A percentile compares a stretch with the other conserved stretches of the same genome.
phyloP scores from a whole-genome alignment of 2,888 invertebrate species.

The Pseudoips prasinana region DNA sequence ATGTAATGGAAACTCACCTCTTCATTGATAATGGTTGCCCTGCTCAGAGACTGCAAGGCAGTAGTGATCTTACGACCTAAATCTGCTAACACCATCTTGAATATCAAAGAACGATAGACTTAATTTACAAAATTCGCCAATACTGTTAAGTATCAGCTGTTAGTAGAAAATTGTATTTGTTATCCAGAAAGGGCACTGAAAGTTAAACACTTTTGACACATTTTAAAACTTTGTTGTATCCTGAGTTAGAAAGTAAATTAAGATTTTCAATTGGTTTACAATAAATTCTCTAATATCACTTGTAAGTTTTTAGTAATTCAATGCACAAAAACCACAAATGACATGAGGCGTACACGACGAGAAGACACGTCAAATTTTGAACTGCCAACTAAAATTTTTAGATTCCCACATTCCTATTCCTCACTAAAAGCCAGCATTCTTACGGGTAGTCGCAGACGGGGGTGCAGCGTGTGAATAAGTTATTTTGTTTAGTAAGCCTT shows the following conservation, averaged over 20 bases:
- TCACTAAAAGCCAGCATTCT: no score
- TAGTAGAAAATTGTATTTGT: conserved; percentile 20
- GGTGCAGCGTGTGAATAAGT: no score
- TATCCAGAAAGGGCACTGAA: conserved; percentile 16
- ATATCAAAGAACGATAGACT: conserved; percentile 19
- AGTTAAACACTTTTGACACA: conserved; percentile 17
- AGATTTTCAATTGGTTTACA: conserved; percentile 9
- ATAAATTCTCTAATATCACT: conserved; percentile 21
- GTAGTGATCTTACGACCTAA: conserved; percentile 99
- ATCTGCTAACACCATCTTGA: conserved; percentile 99
- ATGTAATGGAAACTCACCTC: conserved; percentile 82
- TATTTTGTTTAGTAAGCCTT: no score
- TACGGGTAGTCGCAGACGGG: no score
- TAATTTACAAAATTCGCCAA: conserved; percentile 22
- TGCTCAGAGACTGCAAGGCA: conserved; percentile 97
- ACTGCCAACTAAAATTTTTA: no score
- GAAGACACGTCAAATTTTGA: conserved; percentile 46
- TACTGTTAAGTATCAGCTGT: conserved; percentile 43
- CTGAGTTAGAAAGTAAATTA: conserved; percentile 5
- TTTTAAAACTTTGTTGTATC: conserved; percentile 22
- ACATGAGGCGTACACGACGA: conserved; percentile 59
- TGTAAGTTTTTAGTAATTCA: conserved; percentile 9
- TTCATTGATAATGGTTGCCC: conserved; percentile 99
- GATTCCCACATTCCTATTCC: no score
- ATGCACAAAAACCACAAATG: conserved; percentile 30